These are phyloP conservation scores for Entelurus aequoreus DNA, from an alignment of 2,113 vertebrate genomes.

Conservation along the genomic window DNA sequence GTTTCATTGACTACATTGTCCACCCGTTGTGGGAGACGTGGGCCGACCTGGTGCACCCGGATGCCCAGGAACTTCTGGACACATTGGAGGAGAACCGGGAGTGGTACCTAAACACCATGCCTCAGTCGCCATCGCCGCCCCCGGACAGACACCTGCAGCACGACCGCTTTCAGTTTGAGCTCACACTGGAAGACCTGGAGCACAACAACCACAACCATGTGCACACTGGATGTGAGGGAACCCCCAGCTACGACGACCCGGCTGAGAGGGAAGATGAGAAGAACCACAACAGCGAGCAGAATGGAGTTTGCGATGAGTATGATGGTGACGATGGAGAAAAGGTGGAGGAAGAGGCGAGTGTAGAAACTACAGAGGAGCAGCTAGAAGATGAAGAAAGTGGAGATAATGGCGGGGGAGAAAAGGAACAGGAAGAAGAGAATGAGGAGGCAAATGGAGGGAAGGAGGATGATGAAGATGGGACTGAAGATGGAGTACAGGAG, in stretches of 20 bases:
- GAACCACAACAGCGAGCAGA: slow-evolving; percentile 55
- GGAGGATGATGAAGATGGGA: background rate
- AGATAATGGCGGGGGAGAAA: background rate
- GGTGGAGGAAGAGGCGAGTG: background rate
- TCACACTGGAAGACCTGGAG: slow-evolving; percentile 77
- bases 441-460: background rate
- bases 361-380: slow-evolving; percentile 5
- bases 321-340: slow-evolving; percentile 16
- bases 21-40: slow-evolving; percentile 90
- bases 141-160: slow-evolving; percentile 48
- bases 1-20: slow-evolving; percentile 85
- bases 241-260: background rate
- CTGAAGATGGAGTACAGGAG: background rate
- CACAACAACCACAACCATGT: slow-evolving; percentile 63
- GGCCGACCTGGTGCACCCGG: slow-evolving; percentile 85
- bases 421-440: background rate
- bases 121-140: slow-evolving; percentile 74
- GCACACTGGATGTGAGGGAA: slow-evolving; percentile 1
- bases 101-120: slow-evolving; percentile 89
- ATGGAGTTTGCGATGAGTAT: slow-evolving; percentile 39
- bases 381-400: background rate
- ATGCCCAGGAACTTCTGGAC: slow-evolving; percentile 86
- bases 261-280: slow-evolving; percentile 29
- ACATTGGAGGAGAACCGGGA: slow-evolving; percentile 87
- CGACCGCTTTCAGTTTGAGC: slow-evolving; percentile 81